Base-by-base conservation (phyloP, 2,113 vertebrate species). In the Oryzias javanicus region DNA sequence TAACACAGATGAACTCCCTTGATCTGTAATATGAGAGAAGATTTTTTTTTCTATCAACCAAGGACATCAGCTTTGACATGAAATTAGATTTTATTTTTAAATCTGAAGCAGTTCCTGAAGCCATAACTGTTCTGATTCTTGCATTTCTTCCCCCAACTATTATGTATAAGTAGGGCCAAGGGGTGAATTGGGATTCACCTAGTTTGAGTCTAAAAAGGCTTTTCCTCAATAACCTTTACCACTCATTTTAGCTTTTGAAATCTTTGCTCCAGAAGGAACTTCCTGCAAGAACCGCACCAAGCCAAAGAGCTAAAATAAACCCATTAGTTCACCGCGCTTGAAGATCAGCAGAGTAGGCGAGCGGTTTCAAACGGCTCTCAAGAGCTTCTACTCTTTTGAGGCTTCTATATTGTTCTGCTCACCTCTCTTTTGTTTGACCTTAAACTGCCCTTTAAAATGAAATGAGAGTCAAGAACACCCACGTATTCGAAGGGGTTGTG, bases 291-390 rank as follows among this genome's bases (percentile, higher is more conserved):
- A 60, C 56, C 48, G 42, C 64, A 56, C 1, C 52, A 57, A 62
- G 53, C 66, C 79, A 83, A 57, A 69, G 22, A 72, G 77, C 54
- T 51, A 42, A 74, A 65, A 49, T 61, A 67, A 74, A 78, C 62
- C 67, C 52, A 75, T 84, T 82, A 71, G 59, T 60, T 78, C 71
- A 64, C 35, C 7, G 12, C 67, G 66, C 58, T 71, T 59, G 55
- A 51, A 55, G 49, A 58, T 42, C 47, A 47, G 47, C 60, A 64
- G 44, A 65, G 66, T 55, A 59, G 56, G 46, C 12, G 40, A 64
- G 27, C 20, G 25, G 6, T 56, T 54, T 55, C 41, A 74, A 19
- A 49, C 10, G 27, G 41, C 25, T 51, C 53, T 45, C 53, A 56
- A 45, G 52, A 60, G 50, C 59, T 48, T 42, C 17, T 41, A 48